Base-by-base conservation (phyloP, 2,113 vertebrate genomes). In the Pimephales promelas region DNA sequence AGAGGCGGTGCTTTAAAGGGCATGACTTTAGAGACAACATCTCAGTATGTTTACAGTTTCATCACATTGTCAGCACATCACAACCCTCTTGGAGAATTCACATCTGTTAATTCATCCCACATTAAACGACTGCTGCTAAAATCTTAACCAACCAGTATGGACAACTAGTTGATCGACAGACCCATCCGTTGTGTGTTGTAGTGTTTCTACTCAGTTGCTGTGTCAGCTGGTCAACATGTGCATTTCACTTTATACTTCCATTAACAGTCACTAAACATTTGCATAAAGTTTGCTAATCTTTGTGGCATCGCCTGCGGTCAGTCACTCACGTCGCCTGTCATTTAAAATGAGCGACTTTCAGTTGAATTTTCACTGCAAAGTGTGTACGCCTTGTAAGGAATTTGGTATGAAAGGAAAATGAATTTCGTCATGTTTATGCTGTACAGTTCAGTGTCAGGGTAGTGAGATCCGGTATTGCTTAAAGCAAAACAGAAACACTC, bases 381-480 rank as follows among this genome's bases (percentile, higher is more conserved):
- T 52, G 56, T 47, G 24, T 62, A 62, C 57, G 9, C 10, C 43
- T 13, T 8, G 45, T 49, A 34, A 61, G 24, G 18, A 18, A 49
- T 64, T 43, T 45, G 40, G 24, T 24, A 7, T 22, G 43, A 49
- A 47, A 66, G 26, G 43, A 66, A n/a, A 9, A 66, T 34, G 18
- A 59, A n/a, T 79, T 64, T 49, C 18, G 20, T 47, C 61, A n/a
- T 26, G 61, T 31, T 66, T 66, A 66, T 28, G 54, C 79, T 36
- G 64, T 70, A 68, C 79, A 54, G 64, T 70, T 70, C 8, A 79
- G 13, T 31, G 78, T 79, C 43, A 61, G 43, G 3, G 10, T 49
- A 31, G 26, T 54, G 43, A 36, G 31, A 81, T 54, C 79, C 20
- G 11, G 79, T 81, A 70, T 18, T 56, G 62, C 79, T 20, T 52